Base-by-base conservation (phyloP, 2,113 vertebrate genomes). In the Gallinago jamesoni region DNA sequence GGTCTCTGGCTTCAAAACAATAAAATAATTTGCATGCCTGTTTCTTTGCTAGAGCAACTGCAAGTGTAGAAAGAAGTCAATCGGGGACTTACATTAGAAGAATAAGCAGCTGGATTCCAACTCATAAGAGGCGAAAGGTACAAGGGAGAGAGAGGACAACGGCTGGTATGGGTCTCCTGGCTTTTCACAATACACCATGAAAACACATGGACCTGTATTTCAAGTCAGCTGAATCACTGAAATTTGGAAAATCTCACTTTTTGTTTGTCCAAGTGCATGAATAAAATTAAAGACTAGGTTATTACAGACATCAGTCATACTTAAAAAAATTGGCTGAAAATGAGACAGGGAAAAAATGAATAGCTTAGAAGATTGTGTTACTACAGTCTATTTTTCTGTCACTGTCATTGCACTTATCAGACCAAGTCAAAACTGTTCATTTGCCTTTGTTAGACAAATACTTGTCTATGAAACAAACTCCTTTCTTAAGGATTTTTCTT, bases 221-320 rank as follows among this genome's bases (percentile, higher is more conserved):
- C 76, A 84, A 88, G 33, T 70, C 48, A 80, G 31, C n/a, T 84
- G 52, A 75, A 84, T 78, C 27, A 50, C 12, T 72, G 57, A 81
- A 70, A 84, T 48, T 87, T 78, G 50, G 37, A 73, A 83, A 90
- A 22, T 72, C 22, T 88, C 24, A 30, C 7, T 52, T 94, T 87
- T 94, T 64, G 19, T 93, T 95, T 88, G 64, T 27, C 81, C 52
- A 84, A 93, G 39, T 57, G 50, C 53, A 81, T 69, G 62, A 87
- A 89, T 68, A 62, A 88, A 95, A 96, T 87, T 76, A 66, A 89
- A 92, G 69, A 70, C 55, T 85, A 82, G 45, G 62, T 89, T 96
- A 90, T 90, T 77, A 69, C 30, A 87, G 80, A n/a, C 20, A n/a
- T 82, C 80, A 92, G n/a, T 77, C 68, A 56, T 66, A 64, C n/a